Base-by-base conservation (phyloP, 2,888 invertebrate genomes). In the Gibbula magus region DNA sequence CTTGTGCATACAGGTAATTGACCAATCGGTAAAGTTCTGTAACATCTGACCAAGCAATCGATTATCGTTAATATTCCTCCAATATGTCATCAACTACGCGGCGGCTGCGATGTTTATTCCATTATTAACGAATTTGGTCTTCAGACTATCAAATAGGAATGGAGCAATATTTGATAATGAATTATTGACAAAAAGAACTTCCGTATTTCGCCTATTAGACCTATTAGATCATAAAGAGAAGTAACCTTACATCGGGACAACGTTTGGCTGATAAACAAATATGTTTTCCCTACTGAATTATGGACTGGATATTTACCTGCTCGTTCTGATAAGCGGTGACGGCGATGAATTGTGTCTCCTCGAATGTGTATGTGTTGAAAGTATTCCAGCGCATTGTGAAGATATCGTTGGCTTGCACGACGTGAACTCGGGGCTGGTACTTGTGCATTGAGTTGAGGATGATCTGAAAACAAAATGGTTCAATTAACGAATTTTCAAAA, bases 401-500 rank as follows among this genome's bases (percentile, higher is more conserved):
- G 73, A 92, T 97, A 91, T 97, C 96, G 10, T 96, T 94, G 70
- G 92, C 92, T 79, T 92, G 92, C 0, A 93, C 92, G 39, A 93
- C 89, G 87, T 93, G 93, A 3, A 93, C 86, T 13, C 93, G 86
- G 7, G 93, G 92, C 84, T 92, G 91, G 85, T 93, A 93, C 85
- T 93, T 93, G 89, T 93, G 93, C 93, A 93, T 93, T n/a, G 93
- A 93, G 84, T 93, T 93, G 52, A 93, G 86, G 52, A 93, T 92
- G 45, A 93, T 91, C 92, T 93, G 89, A 25, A 85, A 85, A 53
- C 52, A 76, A 74, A 80, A 76, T 51, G 25, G 52, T 25, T 35
- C 35, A 3, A 45, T 45, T 45, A 13, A 10, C 4, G 13, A 45
- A 35, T 35, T 5, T 35, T 3, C 3, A 35, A 7, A 35, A 35